These are phyloP conservation scores for Telmatochromis sp. DNA, from an alignment of 2,113 vertebrate genomes.

Conservation along the genomic window DNA sequence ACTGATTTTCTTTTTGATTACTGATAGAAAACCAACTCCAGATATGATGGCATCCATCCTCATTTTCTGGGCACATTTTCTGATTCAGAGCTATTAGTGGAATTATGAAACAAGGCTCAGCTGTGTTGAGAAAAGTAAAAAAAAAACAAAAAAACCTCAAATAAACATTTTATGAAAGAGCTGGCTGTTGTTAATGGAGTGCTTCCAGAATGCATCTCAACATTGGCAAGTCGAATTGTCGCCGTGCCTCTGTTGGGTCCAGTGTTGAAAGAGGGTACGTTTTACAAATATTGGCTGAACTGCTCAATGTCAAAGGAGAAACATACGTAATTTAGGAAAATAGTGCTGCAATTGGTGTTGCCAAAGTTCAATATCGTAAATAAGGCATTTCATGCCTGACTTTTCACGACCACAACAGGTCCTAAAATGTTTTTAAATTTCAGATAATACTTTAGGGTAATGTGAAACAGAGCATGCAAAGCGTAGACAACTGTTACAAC, in stretches of 20 bases:
- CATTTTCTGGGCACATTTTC: conserved; percentile 1
- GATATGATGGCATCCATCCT: not conserved
- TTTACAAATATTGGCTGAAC: conserved; percentile 33
- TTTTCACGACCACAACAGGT: not conserved
- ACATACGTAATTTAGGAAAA: not conserved
- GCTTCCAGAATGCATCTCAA: conserved; percentile 20
- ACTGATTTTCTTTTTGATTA: not conserved
- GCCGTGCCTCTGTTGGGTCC: not conserved
- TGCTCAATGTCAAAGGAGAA: conserved; percentile 27
- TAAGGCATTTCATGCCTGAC: not conserved
- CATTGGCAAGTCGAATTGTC: conserved; percentile 13
- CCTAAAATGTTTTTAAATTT: not conserved
- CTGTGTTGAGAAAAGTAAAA: not conserved
- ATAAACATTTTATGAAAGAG: conserved; percentile 16
- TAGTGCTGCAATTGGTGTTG: not conserved
- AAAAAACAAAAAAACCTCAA: not conserved
- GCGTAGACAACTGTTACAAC: not conserved
- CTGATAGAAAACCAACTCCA: not conserved
- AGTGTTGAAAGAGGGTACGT: not conserved
- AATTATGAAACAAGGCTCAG: not conserved
- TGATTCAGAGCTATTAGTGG: not conserved
- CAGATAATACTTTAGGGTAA: not conserved
- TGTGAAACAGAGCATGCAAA: not conserved
- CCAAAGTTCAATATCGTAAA: not conserved
- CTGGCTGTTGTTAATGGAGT: conserved; percentile 30